Percentiles rank a stretch among this genome's conserved stretches.
phyloP scores from a whole-genome alignment of 2,113 vertebrate species.

The Peromyscus polionotus region DNA sequence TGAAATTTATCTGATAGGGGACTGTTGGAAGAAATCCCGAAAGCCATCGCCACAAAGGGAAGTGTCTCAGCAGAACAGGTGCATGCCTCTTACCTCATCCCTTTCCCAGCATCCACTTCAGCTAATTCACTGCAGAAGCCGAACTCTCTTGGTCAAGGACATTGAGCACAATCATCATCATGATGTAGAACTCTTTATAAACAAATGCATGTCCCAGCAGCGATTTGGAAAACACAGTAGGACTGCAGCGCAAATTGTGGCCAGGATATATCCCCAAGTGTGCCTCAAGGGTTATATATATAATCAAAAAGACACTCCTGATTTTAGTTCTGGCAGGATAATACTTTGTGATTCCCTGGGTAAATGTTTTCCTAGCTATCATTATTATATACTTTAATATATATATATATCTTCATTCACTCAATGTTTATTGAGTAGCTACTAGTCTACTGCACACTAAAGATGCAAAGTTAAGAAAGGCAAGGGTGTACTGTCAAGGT shows the following conservation, averaged over 20 bases:
- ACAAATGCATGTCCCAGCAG: not conserved
- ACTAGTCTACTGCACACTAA: not conserved
- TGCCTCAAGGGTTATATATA: slow-evolving; percentile 7
- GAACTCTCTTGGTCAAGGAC: not conserved
- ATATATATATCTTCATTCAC: not conserved
- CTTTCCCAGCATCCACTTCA: not conserved
- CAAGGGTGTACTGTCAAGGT: not conserved
- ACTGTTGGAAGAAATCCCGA: slow-evolving; percentile 26
- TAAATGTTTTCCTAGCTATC: slow-evolving; percentile 8
- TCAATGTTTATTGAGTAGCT: slow-evolving; percentile 1
- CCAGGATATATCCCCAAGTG: not conserved
- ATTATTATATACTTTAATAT: not conserved
- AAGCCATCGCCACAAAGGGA: not conserved
- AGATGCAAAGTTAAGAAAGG: not conserved
- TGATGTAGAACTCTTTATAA: slow-evolving; percentile 29
- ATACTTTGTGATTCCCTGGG: slow-evolving; percentile 25
- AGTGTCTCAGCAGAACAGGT: not conserved
- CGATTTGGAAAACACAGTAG: slow-evolving; percentile 24
- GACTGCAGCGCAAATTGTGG: not conserved
- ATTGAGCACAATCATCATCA: not conserved
- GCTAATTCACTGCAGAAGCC: not conserved
- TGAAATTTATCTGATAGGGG: not conserved
- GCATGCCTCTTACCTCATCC: not conserved
- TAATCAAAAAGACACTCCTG: slow-evolving; percentile 4
- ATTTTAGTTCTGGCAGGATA: slow-evolving; percentile 53